A percentile compares a stretch with the other conserved stretches of the same genome.
Conservation (phyloP, 2,888 invertebrate genomes). For the Steinernema hermaphroditum region DNA sequence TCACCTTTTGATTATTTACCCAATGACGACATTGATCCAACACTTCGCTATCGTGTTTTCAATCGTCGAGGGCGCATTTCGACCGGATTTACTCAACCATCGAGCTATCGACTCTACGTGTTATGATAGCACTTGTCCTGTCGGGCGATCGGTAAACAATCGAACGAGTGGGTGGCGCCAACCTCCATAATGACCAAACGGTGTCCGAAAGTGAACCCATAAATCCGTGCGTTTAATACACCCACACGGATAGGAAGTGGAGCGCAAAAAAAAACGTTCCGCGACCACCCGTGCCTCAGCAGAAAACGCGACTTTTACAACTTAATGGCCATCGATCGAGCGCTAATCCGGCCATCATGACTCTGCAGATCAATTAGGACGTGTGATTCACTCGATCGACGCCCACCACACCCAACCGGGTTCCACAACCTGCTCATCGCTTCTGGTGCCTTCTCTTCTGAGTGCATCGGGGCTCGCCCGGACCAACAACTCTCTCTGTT, state of each 20-base stretch:
- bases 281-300: neutral
- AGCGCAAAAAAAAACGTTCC: slow-evolving; percentile 2
- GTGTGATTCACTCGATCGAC: neutral
- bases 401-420: neutral
- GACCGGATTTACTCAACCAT: neutral
- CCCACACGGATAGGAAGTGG: neutral
- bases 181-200: too few relatives aligned
- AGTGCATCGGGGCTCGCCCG: neutral
- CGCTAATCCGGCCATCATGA: slow-evolving; percentile 1
- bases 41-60: neutral
- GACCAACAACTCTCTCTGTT: too few relatives aligned
- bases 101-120: neutral
- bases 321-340: slow-evolving; percentile 9
- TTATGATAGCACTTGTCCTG: neutral
- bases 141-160: neutral
- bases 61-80: neutral
- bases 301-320: slow-evolving; percentile 17
- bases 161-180: neutral
- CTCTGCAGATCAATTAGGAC: slow-evolving; percentile 2
- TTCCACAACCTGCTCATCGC: neutral
- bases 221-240: neutral
- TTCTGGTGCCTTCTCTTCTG: neutral
- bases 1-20: neutral
- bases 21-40: neutral
- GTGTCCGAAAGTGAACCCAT: neutral